Conservation (phyloP, 2,797 vertebrate genomes). For the Macropus fuliginosus region DNA sequence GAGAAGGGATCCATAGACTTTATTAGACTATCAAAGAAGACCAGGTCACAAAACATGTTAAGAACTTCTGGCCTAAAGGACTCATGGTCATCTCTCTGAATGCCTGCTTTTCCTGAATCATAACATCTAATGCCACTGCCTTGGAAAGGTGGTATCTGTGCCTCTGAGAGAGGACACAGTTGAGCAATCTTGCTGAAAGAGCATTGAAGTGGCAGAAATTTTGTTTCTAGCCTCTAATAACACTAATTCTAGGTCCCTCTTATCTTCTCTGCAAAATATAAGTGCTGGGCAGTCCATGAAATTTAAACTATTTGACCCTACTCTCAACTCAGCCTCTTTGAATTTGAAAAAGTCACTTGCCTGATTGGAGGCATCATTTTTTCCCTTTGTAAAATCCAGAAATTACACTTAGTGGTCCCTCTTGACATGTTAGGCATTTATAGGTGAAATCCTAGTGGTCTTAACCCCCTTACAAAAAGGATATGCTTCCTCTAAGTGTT, state of each 20-base stretch:
- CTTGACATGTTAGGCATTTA: not conserved
- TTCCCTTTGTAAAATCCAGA: not conserved
- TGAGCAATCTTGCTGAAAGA: not conserved
- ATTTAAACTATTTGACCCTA: not conserved
- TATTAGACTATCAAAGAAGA: not conserved
- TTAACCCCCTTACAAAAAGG: not conserved
- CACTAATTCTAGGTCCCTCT: not conserved
- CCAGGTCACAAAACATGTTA: not conserved
- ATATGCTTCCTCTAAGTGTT: not conserved
- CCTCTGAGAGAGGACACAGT: not conserved
- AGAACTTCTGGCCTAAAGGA: not conserved
- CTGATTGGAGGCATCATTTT: not conserved
- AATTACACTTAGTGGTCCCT: not conserved
- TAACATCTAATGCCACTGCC: not conserved
- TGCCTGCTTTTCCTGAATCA: not conserved
- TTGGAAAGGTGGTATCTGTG: not conserved
- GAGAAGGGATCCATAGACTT: not conserved
- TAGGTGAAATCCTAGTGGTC: not conserved
- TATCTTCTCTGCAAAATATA: not conserved
- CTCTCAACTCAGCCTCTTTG: not conserved
- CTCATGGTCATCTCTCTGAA: not conserved
- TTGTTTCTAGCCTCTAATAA: not conserved
- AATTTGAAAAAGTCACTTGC: not conserved
- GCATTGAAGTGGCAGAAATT: not conserved
- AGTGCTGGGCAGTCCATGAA: not conserved